Evolutionary conservation across 2,797 vertebrate species (phyloP), one percentile per base, ranked within the genome.

Genomic region (Peromyscus melanophrys): DNA sequence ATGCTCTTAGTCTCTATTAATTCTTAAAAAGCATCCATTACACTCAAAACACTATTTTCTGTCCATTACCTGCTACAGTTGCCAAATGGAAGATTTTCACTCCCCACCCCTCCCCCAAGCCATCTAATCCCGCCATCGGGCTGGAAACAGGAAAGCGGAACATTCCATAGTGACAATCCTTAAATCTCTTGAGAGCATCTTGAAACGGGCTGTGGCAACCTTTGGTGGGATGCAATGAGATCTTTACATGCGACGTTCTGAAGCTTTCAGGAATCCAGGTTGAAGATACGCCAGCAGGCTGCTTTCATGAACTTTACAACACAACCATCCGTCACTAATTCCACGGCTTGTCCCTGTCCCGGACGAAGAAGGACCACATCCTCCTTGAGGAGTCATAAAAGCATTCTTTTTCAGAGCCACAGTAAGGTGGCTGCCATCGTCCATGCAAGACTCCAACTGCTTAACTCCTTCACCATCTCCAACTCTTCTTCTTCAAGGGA

Each of bases 31-130:
- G 87, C 73, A 83, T 90, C 57, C 49, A 52, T 96, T 95, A 89
- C 43, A 90, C 77, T 76, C 75, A 67, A 97, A 96, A 86, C 49
- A 95, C 84, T 89, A 40, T 87, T 97, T 97, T 97, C 89, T 83
- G 83, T 96, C 94, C 61, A 92, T 92, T 82, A 90, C 57, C 93
- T 80, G 4, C 13, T 52, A 11, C 6, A 65, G 6, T 91, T 95
- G 94, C 90, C 94, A 97, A 96, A 90, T 0, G 4, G 83, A 97
- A 95, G 71, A 31, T 7, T 69, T 52, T 25, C 21, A n/a, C 71
- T 40, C 67, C 19, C 57, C 57, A 34, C 57, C 57, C 43, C 37
- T 29, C 6, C 61, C 19, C 4, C 78, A 46, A 85, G 43, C 65
- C 89, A 96, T 75, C 91, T 93, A 69, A 52, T 49, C 78, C 67